phyloP scores from a whole-genome alignment of 2,113 vertebrate genomes.

The Rynchops niger region DNA sequence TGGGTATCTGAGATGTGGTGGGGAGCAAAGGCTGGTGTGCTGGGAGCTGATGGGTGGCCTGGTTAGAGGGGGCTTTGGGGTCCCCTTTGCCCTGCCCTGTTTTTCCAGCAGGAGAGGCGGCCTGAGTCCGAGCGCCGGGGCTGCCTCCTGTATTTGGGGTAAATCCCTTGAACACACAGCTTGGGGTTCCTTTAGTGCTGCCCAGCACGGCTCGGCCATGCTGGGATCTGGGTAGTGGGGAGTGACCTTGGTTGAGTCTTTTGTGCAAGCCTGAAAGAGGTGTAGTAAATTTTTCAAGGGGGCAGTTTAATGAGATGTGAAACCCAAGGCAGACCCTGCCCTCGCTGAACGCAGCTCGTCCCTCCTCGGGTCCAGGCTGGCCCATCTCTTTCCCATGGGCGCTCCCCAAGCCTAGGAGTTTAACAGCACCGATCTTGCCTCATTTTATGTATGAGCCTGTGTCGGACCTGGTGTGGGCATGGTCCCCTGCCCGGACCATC shows the following conservation, averaged over 20 bases:
- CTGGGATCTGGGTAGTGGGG: background rate
- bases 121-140: fast-evolving
- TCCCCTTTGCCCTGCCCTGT: background rate
- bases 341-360: background rate
- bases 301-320: background rate
- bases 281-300: fast-evolving
- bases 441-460: fast-evolving
- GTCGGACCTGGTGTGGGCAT: fast-evolving
- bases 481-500: too few relatives aligned
- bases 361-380: background rate
- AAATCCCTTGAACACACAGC: too few relatives aligned
- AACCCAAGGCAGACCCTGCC: background rate
- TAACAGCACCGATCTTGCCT: fast-evolving
- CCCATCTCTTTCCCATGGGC: background rate
- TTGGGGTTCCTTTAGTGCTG: background rate
- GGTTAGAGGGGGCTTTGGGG: background rate
- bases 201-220: background rate
- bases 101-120: background rate
- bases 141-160: background rate
- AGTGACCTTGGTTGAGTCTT: background rate
- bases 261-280: background rate
- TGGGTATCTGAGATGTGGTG: background rate
- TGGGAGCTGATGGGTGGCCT: background rate
- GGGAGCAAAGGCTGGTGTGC: background rate
- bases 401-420: fast-evolving